Evolutionary conservation across 2,888 invertebrate species (phyloP).

Genomic region (Calliphora vomitoria): DNA sequence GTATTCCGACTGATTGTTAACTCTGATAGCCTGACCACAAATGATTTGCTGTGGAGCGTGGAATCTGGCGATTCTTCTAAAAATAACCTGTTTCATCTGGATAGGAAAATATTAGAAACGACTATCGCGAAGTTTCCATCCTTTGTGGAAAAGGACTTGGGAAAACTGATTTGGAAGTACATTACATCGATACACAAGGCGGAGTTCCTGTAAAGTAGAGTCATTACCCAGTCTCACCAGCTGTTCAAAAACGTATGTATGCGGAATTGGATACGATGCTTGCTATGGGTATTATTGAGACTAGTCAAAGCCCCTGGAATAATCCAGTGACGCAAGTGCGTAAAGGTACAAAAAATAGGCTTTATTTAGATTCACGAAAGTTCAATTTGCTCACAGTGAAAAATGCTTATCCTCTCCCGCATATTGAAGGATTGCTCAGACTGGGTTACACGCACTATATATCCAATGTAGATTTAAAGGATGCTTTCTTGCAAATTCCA

Average conservation of each 20-base stretch:
- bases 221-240: conserved; percentile 68
- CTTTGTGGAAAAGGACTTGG: conserved; percentile 12
- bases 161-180: neutral
- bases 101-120: neutral
- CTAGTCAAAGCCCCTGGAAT: conserved; percentile 73
- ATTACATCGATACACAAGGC: conserved; percentile 36
- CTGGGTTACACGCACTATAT: conserved; percentile 66
- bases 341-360: conserved; percentile 37
- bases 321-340: conserved; percentile 47
- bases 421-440: conserved; percentile 64
- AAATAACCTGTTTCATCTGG: neutral
- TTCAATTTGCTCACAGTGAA: conserved; percentile 54
- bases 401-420: conserved; percentile 44
- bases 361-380: conserved; percentile 54
- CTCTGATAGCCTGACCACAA: too few species aligned
- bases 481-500: conserved; percentile 24
- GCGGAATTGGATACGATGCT: conserved; percentile 79
- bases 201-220: conserved; percentile 64
- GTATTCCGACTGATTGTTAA: neutral
- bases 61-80: too few species aligned
- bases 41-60: neutral
- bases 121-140: neutral
- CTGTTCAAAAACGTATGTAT: conserved; percentile 62
- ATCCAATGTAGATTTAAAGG: conserved; percentile 59
- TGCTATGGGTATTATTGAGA: conserved; percentile 76